Evolutionary conservation across 2,888 invertebrate species (phyloP).

Genomic region (Caenorhabditis macrosperma): DNA sequence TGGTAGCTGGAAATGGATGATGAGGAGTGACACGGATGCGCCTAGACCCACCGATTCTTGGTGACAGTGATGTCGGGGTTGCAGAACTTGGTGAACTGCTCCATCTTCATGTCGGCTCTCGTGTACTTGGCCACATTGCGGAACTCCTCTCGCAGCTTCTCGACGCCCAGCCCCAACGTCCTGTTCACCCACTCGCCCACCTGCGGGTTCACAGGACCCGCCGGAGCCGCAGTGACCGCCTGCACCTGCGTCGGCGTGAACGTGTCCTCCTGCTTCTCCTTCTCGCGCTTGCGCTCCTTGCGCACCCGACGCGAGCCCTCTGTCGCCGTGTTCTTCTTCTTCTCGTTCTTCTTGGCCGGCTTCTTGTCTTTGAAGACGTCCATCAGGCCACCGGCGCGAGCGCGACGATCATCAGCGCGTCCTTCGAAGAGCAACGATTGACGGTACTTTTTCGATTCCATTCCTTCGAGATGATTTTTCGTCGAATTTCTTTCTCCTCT

Average conservation of each 20-base stretch:
- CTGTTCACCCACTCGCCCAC: constrained; percentile 54
- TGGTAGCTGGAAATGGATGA: constrained; percentile 56
- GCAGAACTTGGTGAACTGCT: constrained; percentile 64
- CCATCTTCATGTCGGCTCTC: constrained; percentile 62
- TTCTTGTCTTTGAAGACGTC: background rate
- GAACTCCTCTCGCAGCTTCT: constrained; percentile 66
- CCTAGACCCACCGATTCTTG: constrained; percentile 16
- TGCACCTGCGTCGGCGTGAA: too few relatives aligned
- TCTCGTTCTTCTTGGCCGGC: background rate
- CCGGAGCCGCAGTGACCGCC: too few relatives aligned
- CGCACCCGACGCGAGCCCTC: background rate
- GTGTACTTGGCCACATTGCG: constrained; percentile 67
- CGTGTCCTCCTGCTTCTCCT: background rate
- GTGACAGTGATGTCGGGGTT: constrained; percentile 21
- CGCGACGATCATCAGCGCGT: too few relatives aligned
- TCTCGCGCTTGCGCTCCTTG: background rate
- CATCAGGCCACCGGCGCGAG: too few relatives aligned
- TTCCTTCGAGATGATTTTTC: too few relatives aligned
- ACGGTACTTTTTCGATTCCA: too few relatives aligned
- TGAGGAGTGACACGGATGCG: background rate
- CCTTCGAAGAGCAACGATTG: too few relatives aligned
- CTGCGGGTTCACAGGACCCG: constrained; percentile 30
- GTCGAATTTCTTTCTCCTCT: too few relatives aligned
- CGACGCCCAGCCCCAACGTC: constrained; percentile 67
- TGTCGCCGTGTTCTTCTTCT: background rate